Evolutionary conservation across 1,140 invertebrate species (phyloP).

Genomic region (Lethrus apterus): DNA sequence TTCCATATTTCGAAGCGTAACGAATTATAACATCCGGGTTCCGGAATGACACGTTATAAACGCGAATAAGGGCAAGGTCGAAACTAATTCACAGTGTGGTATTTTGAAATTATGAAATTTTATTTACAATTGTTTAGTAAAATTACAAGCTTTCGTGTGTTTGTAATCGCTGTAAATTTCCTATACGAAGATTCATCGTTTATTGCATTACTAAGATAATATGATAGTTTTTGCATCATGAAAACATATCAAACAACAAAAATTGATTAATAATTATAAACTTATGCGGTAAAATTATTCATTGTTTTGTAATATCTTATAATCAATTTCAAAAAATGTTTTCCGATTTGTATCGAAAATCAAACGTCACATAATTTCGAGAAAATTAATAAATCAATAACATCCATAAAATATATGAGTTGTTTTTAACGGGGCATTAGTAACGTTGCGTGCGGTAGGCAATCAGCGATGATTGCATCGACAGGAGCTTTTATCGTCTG

Average conservation of each 20-base stretch:
- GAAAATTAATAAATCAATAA: constrained; percentile 9
- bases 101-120: no score
- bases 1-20: constrained; percentile 19
- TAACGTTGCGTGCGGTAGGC: constrained; percentile 12
- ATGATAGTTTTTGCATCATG: no score
- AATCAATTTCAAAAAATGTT: no score
- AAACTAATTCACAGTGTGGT: no score
- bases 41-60: constrained; percentile 20
- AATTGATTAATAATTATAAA: neutral
- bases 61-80: constrained; percentile 16
- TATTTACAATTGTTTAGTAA: no score
- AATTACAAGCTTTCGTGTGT: no score
- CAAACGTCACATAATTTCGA: no score
- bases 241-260: no score
- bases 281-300: neutral
- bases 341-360: no score
- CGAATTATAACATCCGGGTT: constrained; percentile 25
- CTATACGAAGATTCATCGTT: no score
- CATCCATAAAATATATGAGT: neutral
- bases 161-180: no score
- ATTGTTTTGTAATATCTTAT: neutral
- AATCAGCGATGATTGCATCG: constrained; percentile 15
- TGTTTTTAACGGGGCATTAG: constrained; percentile 8
- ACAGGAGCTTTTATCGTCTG: constrained; percentile 18
- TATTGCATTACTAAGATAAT: no score